A percentile compares a stretch with the other conserved stretches of the same genome.
Evolutionary conservation across 2,113 vertebrate genomes (phyloP).

Genomic region (Heterochromis multidens): DNA sequence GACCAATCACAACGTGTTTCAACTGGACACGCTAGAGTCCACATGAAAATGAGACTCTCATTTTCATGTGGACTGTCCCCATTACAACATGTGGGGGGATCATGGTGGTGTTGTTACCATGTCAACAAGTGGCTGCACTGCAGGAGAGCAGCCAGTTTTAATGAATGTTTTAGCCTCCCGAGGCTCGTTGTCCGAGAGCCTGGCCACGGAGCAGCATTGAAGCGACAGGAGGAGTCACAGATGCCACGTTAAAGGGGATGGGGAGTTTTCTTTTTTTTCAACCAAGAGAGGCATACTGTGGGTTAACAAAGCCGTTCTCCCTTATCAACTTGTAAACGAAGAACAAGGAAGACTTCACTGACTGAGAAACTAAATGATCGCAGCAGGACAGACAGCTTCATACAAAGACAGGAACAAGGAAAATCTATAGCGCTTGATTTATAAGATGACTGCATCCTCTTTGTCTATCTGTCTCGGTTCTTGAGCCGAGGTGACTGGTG

Average conservation of each 20-base stretch:
- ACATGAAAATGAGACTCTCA: slow-evolving; percentile 80
- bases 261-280: neutral
- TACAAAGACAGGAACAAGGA: slow-evolving; percentile 75
- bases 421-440: slow-evolving; percentile 43
- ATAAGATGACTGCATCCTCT: slow-evolving; percentile 65
- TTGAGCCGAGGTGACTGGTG: slow-evolving; percentile 76
- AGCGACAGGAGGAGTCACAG: slow-evolving; percentile 25
- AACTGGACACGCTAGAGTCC: slow-evolving; percentile 94
- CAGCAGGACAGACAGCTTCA: slow-evolving; percentile 68
- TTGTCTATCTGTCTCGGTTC: slow-evolving; percentile 59
- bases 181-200: slow-evolving; percentile 39
- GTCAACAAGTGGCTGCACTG: slow-evolving; percentile 40
- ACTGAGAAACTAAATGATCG: slow-evolving; percentile 32
- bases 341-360: slow-evolving; percentile 30
- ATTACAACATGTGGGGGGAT: neutral
- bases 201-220: slow-evolving; percentile 5
- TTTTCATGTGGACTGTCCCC: neutral
- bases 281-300: slow-evolving; percentile 9
- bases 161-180: slow-evolving; percentile 65
- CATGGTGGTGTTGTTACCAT: slow-evolving; percentile 35
- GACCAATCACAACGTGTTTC: slow-evolving; percentile 96
- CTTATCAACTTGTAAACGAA: slow-evolving; percentile 10
- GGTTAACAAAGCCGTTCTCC: slow-evolving; percentile 9
- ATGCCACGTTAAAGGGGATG: slow-evolving; percentile 21
- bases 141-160: slow-evolving; percentile 49